A percentile compares a stretch with the other conserved stretches of the same genome.
These are phyloP conservation scores for Plecturocebus donacophilus DNA, from an alignment of 2,113 vertebrate genomes.

Conservation along the genomic window DNA sequence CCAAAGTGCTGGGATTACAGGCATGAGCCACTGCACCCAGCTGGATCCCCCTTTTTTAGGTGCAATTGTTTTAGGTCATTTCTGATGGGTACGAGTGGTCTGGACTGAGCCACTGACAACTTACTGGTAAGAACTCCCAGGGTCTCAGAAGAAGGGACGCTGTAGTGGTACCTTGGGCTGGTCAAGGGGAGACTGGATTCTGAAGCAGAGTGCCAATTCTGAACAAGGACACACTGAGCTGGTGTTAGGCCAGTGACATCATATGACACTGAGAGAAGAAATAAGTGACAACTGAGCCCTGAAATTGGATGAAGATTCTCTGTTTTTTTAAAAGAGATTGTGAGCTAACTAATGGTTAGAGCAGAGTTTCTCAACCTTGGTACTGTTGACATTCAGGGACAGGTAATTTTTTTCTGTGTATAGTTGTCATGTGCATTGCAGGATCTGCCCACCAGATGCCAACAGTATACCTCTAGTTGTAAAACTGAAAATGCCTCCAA, in stretches of 20 bases:
- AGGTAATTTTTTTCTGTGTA: background rate
- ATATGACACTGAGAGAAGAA: background rate
- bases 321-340: background rate
- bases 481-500: background rate
- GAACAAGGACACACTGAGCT: background rate
- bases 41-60: background rate
- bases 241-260: background rate
- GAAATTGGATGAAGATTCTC: background rate
- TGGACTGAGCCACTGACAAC: background rate
- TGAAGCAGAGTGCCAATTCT: background rate
- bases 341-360: background rate
- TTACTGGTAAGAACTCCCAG: background rate
- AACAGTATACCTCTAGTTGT: background rate
- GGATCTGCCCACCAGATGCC: background rate
- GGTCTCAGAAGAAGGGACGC: background rate
- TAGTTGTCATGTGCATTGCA: rapidly evolving
- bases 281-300: background rate
- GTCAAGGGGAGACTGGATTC: background rate
- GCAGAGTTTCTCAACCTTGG: background rate
- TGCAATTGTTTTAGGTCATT: background rate
- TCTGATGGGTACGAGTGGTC: background rate
- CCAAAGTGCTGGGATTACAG: too few species aligned
- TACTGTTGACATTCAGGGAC: background rate
- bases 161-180: background rate
- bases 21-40: too few species aligned